Percentiles rank a stretch among this genome's conserved stretches.
Evolutionary conservation across 53 echinoderm and acorn worm genomes (phyloP).

Genomic region (Actinopyga echinites): DNA sequence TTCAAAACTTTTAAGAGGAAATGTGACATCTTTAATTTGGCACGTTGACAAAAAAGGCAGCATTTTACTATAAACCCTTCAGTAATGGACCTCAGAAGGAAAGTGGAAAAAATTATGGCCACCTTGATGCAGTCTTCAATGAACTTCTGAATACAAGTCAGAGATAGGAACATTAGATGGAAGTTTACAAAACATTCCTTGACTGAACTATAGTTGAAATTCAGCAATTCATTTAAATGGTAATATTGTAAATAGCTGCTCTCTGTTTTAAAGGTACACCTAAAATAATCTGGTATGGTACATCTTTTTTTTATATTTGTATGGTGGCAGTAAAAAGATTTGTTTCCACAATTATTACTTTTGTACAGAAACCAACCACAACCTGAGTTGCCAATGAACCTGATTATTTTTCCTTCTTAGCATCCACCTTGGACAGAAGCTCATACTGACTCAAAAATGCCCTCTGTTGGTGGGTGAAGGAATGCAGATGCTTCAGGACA

Average conservation of each 20-base stretch:
- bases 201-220: too few species aligned
- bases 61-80: neutral
- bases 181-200: too few species aligned
- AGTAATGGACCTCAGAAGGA: too few species aligned
- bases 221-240: too few species aligned
- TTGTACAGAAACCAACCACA: conserved; percentile 7
- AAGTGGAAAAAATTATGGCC: too few species aligned
- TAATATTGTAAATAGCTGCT: too few species aligned
- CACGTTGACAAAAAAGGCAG: conserved; percentile 30
- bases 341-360: conserved; percentile 29
- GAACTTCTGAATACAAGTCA: too few species aligned
- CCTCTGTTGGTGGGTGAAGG: conserved; percentile 70
- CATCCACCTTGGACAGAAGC: conserved; percentile 6
- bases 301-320: neutral
- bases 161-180: too few species aligned
- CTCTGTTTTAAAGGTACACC: too few species aligned
- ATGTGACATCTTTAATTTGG: conserved; percentile 8
- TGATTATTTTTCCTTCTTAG: conserved; percentile 39
- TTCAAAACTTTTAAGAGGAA: too few species aligned
- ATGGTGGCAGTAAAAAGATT: conserved; percentile 32
- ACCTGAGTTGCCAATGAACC: conserved; percentile 1
- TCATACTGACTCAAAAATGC: conserved; percentile 41
- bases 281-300: too few species aligned
- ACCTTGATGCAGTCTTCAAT: too few species aligned
- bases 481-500: conserved; percentile 76